Conservation (phyloP, 2,113 vertebrate genomes). For the Tauraco erythrolophus region DNA sequence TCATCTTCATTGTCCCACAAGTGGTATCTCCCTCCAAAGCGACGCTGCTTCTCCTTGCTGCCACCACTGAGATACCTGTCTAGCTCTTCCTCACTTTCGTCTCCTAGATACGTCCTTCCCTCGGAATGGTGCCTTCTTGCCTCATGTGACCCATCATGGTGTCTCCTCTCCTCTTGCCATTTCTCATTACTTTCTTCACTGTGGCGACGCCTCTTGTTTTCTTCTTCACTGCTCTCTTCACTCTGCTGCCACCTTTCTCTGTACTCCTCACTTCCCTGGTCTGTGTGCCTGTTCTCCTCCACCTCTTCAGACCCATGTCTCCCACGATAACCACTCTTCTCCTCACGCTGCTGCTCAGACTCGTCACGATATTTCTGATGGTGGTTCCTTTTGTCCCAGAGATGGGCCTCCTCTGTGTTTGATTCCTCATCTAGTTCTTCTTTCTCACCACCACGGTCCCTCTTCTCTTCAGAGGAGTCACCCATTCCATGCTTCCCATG, state of each 20-base stretch:
- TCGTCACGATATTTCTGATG: slow-evolving; percentile 1
- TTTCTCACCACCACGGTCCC: neutral
- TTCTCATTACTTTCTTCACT: slow-evolving; percentile 29
- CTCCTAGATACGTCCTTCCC: neutral
- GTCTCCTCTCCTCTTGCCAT: neutral
- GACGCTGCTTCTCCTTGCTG: slow-evolving; percentile 28
- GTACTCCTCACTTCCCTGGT: slow-evolving; percentile 41
- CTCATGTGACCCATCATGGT: neutral
- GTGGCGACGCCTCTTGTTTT: neutral
- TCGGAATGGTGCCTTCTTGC: neutral
- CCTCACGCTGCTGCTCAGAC: slow-evolving; percentile 38
- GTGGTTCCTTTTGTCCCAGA: slow-evolving; percentile 50
- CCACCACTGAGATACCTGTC: neutral
- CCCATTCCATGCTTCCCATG: slow-evolving; percentile 20
- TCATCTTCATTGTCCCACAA: slow-evolving; percentile 6
- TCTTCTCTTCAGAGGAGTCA: slow-evolving; percentile 56
- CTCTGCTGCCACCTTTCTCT: slow-evolving; percentile 13
- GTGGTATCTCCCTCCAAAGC: neutral
- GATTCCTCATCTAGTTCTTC: neutral
- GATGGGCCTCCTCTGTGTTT: neutral
- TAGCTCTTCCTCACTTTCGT: neutral
- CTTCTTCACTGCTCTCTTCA: slow-evolving; percentile 54
- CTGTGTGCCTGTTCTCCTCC: slow-evolving; percentile 27
- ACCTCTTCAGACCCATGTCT: neutral
- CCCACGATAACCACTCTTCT: neutral